Evolutionary conservation across 2,797 vertebrate genomes (phyloP).

Genomic region (Trachurus trachurus): DNA sequence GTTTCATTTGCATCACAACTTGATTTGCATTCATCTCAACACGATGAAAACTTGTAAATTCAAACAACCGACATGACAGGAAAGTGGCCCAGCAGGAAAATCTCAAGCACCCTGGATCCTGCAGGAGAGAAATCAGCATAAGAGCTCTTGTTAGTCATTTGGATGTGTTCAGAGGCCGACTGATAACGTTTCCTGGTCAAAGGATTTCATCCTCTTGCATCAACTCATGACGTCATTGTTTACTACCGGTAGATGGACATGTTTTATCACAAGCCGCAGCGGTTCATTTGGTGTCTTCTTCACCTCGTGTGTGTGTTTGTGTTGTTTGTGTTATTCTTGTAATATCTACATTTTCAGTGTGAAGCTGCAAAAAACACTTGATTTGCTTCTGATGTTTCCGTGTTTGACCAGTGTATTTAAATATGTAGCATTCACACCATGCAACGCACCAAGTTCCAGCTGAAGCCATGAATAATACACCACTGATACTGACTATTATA

Average conservation of each 20-base stretch:
- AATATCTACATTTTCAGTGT: too few species aligned
- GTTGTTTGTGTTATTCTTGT: too few species aligned
- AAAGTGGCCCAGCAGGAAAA: not conserved
- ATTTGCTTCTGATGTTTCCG: not conserved
- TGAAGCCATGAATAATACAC: not conserved
- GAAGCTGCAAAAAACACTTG: not conserved
- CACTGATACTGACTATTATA: not conserved
- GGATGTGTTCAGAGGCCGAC: not conserved
- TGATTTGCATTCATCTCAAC: not conserved
- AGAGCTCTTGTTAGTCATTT: constrained; percentile 7
- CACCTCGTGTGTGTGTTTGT: not conserved
- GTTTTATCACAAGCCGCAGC: not conserved
- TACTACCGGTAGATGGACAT: not conserved
- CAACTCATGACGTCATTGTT: not conserved
- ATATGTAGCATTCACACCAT: not conserved
- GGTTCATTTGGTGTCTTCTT: not conserved
- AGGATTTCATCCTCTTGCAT: constrained; percentile 28
- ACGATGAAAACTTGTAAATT: not conserved
- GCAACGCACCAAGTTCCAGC: not conserved
- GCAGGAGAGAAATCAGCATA: not conserved
- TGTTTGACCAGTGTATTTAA: not conserved
- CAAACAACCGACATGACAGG: not conserved
- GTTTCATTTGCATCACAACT: not conserved
- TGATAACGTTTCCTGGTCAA: not conserved
- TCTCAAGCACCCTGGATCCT: not conserved